Evolutionary conservation across 2,797 vertebrate genomes (phyloP).

Genomic region (Prunella strophiata): DNA sequence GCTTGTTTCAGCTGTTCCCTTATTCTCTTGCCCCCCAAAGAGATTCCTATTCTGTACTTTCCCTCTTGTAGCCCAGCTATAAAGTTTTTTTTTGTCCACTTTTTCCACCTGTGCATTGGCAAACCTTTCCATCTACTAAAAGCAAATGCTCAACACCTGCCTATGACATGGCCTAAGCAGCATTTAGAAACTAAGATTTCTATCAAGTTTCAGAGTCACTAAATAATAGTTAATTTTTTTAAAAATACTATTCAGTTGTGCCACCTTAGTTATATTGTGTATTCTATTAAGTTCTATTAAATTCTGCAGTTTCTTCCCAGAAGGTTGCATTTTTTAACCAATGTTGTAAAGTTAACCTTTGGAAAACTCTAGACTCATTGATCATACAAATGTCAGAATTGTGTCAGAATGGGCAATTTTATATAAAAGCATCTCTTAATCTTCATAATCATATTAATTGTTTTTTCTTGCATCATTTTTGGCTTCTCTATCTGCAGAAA

Average conservation of each 20-base stretch:
- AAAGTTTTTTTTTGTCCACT: not conserved
- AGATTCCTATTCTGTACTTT: not conserved
- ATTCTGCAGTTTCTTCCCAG: not conserved
- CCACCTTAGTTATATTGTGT: not conserved
- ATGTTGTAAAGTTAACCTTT: not conserved
- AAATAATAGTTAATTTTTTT: not conserved
- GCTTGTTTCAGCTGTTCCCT: not conserved
- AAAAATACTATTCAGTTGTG: not conserved
- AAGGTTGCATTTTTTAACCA: not conserved
- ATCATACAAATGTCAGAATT: not conserved
- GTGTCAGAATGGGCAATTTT: not conserved
- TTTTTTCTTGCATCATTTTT: not conserved
- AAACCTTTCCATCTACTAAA: not conserved
- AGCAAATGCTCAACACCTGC: rapidly evolving
- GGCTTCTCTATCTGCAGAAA: not conserved
- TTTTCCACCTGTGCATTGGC: not conserved
- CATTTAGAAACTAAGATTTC: not conserved
- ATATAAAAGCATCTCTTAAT: not conserved
- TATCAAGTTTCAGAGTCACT: not conserved
- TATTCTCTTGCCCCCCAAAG: not conserved
- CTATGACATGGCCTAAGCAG: not conserved
- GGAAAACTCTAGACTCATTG: not conserved
- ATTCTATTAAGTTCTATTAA: not conserved
- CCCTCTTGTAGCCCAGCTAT: not conserved
- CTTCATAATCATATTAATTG: not conserved